Base-by-base conservation (phyloP, 1,140 invertebrate genomes). In the Bombus pascuorum region DNA sequence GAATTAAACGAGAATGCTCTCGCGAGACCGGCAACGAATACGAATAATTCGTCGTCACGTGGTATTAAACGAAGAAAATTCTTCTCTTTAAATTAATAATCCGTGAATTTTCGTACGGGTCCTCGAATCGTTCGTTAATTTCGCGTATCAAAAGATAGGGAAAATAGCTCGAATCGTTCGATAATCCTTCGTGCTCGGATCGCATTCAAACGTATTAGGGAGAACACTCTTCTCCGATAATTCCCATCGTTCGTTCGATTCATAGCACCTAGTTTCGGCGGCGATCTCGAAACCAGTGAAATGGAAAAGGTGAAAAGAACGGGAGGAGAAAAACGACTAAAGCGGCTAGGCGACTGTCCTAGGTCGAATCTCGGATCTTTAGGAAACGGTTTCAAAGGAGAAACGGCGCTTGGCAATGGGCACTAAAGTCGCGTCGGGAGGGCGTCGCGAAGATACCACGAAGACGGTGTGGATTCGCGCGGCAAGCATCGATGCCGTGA, bases 1-100 rank as follows among this genome's bases (percentile, higher is more conserved):
- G 65, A 62, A 86, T 86, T 86, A 86, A 83, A 86, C 73, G 85
- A 78, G 81, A 72, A 83, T 73, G 77, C 83, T 77, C 73, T 53
- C 81, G 85, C 57, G 22, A 32, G n/a, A 32, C 59, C 28, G n/a
- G 47, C 8, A 22, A 47, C 42, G 28, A 84, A 65, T 25, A 25
- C 42, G 34, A 84, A 65, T 32, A 42, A 22, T 47, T 28, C 53
- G 47, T 70, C 37, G 53, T 13, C n/a, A 8, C n/a, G 32, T 13
- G 22, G 9, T 44, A 80, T 72, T 72, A 83, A 76, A 68, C 34
- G 81, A 57, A 75, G 76, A 72, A 47, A 57, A 62, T 18, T 70
- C 62, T 59, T 34, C 65, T 25, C 34, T 39, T 25, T 18, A 25
- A 65, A 80, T 85, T 85, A 85, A 85, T 72, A 80, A 85, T 53